Base-by-base conservation (phyloP, 2,113 vertebrate genomes). In the Coptodon bakossiorum region DNA sequence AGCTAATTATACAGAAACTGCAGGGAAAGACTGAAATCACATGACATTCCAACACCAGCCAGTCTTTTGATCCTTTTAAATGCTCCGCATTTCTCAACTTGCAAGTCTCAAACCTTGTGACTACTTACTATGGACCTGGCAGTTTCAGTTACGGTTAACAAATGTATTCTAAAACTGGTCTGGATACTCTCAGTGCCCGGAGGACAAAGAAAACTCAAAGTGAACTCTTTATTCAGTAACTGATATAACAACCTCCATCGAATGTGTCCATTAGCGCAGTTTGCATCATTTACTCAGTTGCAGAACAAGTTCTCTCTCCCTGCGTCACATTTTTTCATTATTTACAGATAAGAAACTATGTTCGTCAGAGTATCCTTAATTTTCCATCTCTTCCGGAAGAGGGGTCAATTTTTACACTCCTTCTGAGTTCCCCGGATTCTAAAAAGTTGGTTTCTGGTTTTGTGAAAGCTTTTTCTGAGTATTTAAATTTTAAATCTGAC, bases 11-110 rank as follows among this genome's bases (percentile, higher is more conserved):
- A 59, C 48, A 56, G 54, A 68, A 82, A 56, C 16, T 9, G 19
- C 61, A 68, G 17, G 7, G 17, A 85, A 86, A 71, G 9, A 27
- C 76, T n/a, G 6, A 38, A 85, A 81, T 88, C 92, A 93, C 90
- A 93, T 94, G 88, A 93, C 83, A 87, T 82, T 83, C 82, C 82
- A 84, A 24, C 56, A 76, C 9, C 80, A 85, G 38, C 14, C 43
- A 43, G 40, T 59, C 59, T 13, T 86, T 54, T 86, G 91, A 92
- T 89, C 83, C 79, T 45, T 86, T 59, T 19, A 10, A 78, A 89
- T 61, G 78, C 63, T 82, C 81, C 19, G 82, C 81, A 79, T 85
- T 81, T 88, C 85, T 85, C 56, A 81, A 56, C 57, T 14, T 48
- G 73, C 59, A 14, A 83, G 54, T 36, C 83, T 45, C 3, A 3